A percentile compares a stretch with the other conserved stretches of the same genome.
Evolutionary conservation across 2,113 vertebrate species (phyloP).

Genomic region (Saguinus midas): DNA sequence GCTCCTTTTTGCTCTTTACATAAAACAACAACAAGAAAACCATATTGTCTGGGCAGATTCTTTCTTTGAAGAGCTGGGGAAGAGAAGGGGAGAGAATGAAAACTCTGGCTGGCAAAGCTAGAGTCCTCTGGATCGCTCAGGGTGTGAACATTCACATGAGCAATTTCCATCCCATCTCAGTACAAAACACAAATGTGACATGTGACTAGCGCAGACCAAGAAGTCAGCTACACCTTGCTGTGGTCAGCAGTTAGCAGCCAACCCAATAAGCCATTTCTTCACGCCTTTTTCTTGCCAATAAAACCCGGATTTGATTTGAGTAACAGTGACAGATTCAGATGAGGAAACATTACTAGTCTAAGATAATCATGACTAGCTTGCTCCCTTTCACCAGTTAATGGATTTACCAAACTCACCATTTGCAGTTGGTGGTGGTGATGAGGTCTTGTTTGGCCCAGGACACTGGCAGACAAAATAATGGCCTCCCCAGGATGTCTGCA

Average conservation of each 20-base stretch:
- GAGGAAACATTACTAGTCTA: neutral
- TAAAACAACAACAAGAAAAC: neutral
- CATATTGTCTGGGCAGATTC: neutral
- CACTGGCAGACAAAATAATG: neutral
- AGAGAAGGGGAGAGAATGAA: neutral
- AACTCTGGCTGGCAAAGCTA: neutral
- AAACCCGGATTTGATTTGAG: neutral
- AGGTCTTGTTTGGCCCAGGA: neutral
- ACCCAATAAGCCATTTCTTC: neutral
- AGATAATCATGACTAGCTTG: neutral
- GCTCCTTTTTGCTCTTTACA: neutral
- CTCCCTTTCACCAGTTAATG: neutral
- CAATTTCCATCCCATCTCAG: neutral
- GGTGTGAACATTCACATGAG: neutral
- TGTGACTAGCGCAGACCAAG: neutral
- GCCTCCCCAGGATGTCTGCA: neutral
- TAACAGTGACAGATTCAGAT: neutral
- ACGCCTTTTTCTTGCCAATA: neutral
- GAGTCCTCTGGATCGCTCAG: neutral
- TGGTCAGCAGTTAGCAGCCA: neutral
- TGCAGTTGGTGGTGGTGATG: neutral
- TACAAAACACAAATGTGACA: neutral
- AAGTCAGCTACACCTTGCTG: neutral
- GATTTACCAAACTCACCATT: neutral
- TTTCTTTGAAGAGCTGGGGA: neutral